These are phyloP conservation scores for Scaptomyza polygonia DNA, from an alignment of 2,888 invertebrate genomes.

Conservation along the genomic window DNA sequence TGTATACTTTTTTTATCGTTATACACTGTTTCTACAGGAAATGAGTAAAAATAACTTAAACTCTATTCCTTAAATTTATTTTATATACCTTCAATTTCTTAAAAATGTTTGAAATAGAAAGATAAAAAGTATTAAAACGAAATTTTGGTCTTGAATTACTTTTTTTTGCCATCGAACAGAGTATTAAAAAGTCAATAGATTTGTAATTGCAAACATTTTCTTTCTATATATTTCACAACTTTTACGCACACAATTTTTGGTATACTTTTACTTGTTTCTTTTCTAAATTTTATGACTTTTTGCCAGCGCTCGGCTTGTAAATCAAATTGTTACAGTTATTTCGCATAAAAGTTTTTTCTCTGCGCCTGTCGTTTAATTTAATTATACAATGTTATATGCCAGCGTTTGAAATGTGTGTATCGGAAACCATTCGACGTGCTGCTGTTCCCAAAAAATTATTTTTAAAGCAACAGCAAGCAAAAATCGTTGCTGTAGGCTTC, in stretches of 20 bases:
- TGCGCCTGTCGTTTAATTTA: constrained; percentile 59
- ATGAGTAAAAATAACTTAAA: not conserved
- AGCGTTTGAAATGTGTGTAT: constrained; percentile 46
- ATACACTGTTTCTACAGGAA: not conserved
- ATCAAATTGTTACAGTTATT: constrained; percentile 66
- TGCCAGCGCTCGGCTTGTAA: constrained; percentile 60
- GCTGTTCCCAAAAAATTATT: too few species aligned
- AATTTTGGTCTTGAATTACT: not conserved
- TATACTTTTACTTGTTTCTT: constrained; percentile 38
- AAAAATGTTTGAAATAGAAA: not conserved
- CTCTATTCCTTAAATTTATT: not conserved
- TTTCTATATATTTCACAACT: constrained; percentile 51
- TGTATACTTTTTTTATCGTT: not conserved
- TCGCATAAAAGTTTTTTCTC: constrained; percentile 15
- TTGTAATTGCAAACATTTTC: constrained; percentile 12
- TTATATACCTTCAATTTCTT: not conserved
- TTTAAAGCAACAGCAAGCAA: constrained; percentile 9
- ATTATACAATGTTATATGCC: constrained; percentile 39
- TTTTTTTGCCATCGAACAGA: not conserved
- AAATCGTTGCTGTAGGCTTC: not conserved
- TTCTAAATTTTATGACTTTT: constrained; percentile 71
- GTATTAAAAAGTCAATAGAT: not conserved
- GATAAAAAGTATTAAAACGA: not conserved
- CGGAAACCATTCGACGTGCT: constrained; percentile 45
- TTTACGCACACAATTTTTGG: constrained; percentile 47